Evolutionary conservation across 1,140 invertebrate species (phyloP), one percentile per base, ranked within the genome.

Genomic region (Drosophila athabasca): DNA sequence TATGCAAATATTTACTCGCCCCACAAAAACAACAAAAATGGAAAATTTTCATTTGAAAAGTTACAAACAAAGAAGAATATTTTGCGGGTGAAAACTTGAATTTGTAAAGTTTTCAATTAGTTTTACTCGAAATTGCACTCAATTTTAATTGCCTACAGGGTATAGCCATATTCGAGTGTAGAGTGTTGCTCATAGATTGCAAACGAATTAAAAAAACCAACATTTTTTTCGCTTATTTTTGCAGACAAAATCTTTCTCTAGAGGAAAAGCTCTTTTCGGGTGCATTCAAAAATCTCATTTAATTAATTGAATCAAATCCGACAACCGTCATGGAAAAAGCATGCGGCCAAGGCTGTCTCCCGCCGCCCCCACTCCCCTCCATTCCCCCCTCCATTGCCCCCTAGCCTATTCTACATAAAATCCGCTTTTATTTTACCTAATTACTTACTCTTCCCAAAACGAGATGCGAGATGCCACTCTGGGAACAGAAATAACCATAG

Each of bases 291-390:
- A 82, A 66, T 69, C 52, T 11, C 62, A 66, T 59, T 5, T 69
- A 82, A 78, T 78, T 74, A 73, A 78, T 78, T 65, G 35, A 77
- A 82, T 82, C 69, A 60, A 64, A 44, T 62, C 15, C 22, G 49
- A 74, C 58, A 71, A 62, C 57, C 65, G 64, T 66, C 54, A 64
- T 72, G 67, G 59, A 66, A 66, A 66, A 15, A 17, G 48, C 31
- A 70, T 51, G 55, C 22, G 50, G 26, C 44, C 59, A 61, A 68
- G 75, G 76, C 54, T 67, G 49, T 59, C 49, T 35, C 35, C 44
- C 6, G 22, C 31, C 52, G 24, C 26, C 29, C 17, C 26, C 43
- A 19, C 15, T 9, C 29, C 13, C 6, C 8, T 39, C 6, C 39
- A 53, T 46, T 39, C 41, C 61, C 17, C 1, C 17, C n/a, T n/a